A percentile compares a stretch with the other conserved stretches of the same genome.
These are phyloP conservation scores for Orycteropus afer DNA, from an alignment of 2,113 vertebrate genomes.

Conservation along the genomic window DNA sequence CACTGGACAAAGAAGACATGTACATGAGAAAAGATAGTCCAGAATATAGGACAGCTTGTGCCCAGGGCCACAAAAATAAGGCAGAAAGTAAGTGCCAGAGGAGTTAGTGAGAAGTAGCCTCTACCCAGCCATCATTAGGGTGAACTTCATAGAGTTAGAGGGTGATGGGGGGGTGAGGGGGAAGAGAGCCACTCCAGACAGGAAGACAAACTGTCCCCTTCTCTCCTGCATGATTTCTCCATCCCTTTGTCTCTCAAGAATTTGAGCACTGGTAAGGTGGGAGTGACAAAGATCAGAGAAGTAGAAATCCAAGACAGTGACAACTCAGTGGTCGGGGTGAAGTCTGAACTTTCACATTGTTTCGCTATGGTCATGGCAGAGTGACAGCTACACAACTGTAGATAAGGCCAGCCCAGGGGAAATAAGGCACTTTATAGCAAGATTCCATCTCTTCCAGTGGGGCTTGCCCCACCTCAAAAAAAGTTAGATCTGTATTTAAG, in stretches of 20 bases:
- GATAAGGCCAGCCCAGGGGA: neutral
- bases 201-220: neutral
- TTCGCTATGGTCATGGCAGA: neutral
- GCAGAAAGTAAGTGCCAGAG: neutral
- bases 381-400: too few species aligned
- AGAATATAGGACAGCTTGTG: neutral
- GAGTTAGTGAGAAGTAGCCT: neutral
- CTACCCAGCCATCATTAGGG: rapidly evolving
- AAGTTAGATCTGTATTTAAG: neutral
- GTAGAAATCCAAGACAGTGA: neutral
- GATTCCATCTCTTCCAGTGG: neutral
- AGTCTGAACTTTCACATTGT: neutral
- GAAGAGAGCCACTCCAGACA: neutral
- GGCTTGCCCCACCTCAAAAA: neutral
- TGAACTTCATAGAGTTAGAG: rapidly evolving
- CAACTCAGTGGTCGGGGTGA: neutral
- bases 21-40: neutral
- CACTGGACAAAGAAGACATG: neutral
- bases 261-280: neutral
- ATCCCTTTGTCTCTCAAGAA: neutral
- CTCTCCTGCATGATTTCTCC: too few species aligned
- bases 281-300: neutral
- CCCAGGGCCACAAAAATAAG: neutral
- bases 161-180: neutral
- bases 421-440: neutral